These are phyloP conservation scores for Leuciscus waleckii DNA, from an alignment of 2,797 vertebrate species.

Conservation along the genomic window DNA sequence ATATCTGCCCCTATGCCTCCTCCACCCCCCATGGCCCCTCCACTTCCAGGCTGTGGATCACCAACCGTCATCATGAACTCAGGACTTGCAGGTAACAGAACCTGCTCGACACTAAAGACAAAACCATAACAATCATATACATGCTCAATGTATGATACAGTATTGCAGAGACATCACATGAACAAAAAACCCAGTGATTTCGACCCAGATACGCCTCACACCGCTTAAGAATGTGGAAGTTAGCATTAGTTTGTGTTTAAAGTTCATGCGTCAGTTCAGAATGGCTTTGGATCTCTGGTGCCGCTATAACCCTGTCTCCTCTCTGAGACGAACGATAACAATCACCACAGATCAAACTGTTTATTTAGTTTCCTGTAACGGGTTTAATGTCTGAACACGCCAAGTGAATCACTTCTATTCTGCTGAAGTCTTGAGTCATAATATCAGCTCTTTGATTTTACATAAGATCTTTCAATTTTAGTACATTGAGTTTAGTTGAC, in stretches of 20 bases:
- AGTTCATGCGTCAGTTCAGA: conserved; percentile 3
- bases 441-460: neutral
- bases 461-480: neutral
- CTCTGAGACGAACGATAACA: conserved; percentile 37
- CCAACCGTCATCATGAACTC: conserved; percentile 98
- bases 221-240: neutral
- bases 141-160: neutral
- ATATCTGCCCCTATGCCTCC: conserved; percentile 74
- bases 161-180: neutral
- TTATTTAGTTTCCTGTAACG: conserved; percentile 42
- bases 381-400: conserved; percentile 47
- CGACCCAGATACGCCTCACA: neutral
- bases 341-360: conserved; percentile 35
- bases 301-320: conserved; percentile 5
- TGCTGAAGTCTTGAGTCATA: neutral
- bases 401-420: conserved; percentile 35
- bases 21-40: conserved; percentile 88
- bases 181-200: neutral
- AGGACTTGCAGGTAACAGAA: conserved; percentile 89
- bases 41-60: conserved; percentile 88
- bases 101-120: neutral
- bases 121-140: neutral
- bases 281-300: neutral
- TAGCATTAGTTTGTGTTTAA: neutral
- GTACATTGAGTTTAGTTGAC: neutral